phyloP scores from a whole-genome alignment of 2,113 vertebrate genomes.

The Rousettus leschenaultii region DNA sequence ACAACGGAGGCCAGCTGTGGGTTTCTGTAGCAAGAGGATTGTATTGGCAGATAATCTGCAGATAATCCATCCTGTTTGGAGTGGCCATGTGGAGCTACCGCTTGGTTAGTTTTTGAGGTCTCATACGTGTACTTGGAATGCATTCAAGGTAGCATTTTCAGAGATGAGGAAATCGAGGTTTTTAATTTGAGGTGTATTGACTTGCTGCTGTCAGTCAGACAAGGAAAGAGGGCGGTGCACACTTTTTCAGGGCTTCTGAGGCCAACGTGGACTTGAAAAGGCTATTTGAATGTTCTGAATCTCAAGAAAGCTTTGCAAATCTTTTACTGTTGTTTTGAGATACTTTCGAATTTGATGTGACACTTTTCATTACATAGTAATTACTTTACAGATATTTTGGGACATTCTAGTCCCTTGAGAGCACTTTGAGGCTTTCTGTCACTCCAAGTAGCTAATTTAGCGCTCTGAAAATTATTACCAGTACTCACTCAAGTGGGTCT shows the following conservation, averaged over 20 bases:
- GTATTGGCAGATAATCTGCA: not conserved
- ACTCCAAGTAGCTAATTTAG: not conserved
- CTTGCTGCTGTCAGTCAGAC: not conserved
- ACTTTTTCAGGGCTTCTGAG: not conserved
- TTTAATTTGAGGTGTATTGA: not conserved
- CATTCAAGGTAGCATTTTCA: slow-evolving; percentile 6
- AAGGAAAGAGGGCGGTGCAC: not conserved
- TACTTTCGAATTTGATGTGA: not conserved
- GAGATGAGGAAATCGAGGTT: slow-evolving; percentile 40
- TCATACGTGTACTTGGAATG: not conserved
- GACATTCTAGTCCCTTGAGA: not conserved
- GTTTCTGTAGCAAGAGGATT: not conserved
- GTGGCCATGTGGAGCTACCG: not conserved
- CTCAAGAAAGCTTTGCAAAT: not conserved
- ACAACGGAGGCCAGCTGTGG: not conserved
- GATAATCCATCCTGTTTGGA: not conserved
- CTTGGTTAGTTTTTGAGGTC: slow-evolving; percentile 32
- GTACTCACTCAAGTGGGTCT: not conserved
- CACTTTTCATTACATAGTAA: not conserved
- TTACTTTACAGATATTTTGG: not conserved
- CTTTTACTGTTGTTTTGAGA: not conserved
- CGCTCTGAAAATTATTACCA: not conserved
- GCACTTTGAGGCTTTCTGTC: not conserved
- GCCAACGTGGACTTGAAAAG: not conserved
- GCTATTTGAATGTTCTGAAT: not conserved